Percentiles rank a stretch among this genome's conserved stretches.
These are phyloP conservation scores for Neuroterus valhalla DNA, from an alignment of 1,140 invertebrate species.

Conservation along the genomic window DNA sequence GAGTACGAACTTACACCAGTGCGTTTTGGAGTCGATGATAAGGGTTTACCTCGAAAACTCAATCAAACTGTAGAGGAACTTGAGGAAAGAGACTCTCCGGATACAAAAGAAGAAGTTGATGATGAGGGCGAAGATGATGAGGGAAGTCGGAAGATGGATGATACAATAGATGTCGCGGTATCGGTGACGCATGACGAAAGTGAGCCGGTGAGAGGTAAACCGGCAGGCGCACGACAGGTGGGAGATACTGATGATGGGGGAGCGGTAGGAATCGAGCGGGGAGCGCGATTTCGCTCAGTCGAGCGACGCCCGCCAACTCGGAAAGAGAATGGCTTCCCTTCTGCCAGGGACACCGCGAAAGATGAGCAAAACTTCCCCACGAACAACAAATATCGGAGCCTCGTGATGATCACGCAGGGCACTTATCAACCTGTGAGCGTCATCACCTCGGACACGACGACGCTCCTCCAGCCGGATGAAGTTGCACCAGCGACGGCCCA, in stretches of 20 bases:
- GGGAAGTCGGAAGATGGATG: slow-evolving; percentile 60
- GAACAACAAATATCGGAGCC: slow-evolving; percentile 85
- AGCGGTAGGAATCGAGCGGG: slow-evolving; percentile 73
- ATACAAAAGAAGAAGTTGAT: background rate
- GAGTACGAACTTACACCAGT: slow-evolving; percentile 56
- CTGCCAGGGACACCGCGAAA: slow-evolving; percentile 45
- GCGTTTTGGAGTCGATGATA: slow-evolving; percentile 16
- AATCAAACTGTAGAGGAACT: slow-evolving; percentile 34
- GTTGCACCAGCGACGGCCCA: slow-evolving; percentile 59
- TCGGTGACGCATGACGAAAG: slow-evolving; percentile 58
- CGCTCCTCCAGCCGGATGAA: slow-evolving; percentile 76
- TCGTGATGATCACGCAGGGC: slow-evolving; percentile 90
- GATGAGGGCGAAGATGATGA: slow-evolving; percentile 39
- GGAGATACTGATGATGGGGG: slow-evolving; percentile 71
- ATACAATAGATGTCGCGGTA: slow-evolving; percentile 31
- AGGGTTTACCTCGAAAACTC: slow-evolving; percentile 15
- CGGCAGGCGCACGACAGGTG: slow-evolving; percentile 60
- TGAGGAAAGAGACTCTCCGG: slow-evolving; percentile 7
- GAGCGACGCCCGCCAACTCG: slow-evolving; percentile 69
- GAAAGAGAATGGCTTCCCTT: slow-evolving; percentile 67
- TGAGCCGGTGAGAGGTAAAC: slow-evolving; percentile 70
- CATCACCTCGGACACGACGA: slow-evolving; percentile 83
- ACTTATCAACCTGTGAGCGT: slow-evolving; percentile 80
- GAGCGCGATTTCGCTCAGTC: slow-evolving; percentile 70
- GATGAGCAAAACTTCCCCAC: slow-evolving; percentile 45